Evolutionary conservation across 2,113 vertebrate genomes (phyloP).

Genomic region (Hydrochoerus hydrochaeris): DNA sequence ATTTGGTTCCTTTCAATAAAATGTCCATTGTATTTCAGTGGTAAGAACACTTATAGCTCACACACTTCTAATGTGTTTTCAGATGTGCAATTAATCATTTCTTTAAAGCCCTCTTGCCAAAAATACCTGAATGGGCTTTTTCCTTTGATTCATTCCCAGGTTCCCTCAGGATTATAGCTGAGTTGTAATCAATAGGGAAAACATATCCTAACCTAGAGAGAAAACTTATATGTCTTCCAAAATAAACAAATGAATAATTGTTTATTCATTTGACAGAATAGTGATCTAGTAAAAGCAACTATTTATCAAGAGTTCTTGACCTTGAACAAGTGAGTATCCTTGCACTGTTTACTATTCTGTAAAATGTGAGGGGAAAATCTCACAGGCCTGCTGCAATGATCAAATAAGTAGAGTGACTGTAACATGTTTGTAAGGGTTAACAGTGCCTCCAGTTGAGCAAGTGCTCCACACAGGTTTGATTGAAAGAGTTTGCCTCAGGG

Average conservation of each 20-base stretch:
- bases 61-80: conserved; percentile 56
- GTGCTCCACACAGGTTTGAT: neutral
- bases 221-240: conserved; percentile 66
- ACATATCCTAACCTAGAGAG: conserved; percentile 65
- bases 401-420: neutral
- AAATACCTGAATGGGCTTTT: conserved; percentile 68
- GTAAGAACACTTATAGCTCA: conserved; percentile 58
- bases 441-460: neutral
- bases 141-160: conserved; percentile 42
- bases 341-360: conserved; percentile 9
- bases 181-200: conserved; percentile 66
- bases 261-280: conserved; percentile 52
- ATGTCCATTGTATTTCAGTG: conserved; percentile 22
- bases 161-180: conserved; percentile 56
- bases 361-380: conserved; percentile 26
- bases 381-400: neutral
- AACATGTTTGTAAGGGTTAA: neutral
- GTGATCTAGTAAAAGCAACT: conserved; percentile 28
- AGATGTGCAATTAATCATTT: conserved; percentile 59
- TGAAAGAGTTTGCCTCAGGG: neutral
- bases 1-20: conserved; percentile 60
- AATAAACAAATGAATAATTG: conserved; percentile 49
- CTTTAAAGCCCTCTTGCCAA: conserved; percentile 57
- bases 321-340: conserved; percentile 21
- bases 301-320: conserved; percentile 35